Percentiles rank a stretch among this genome's conserved stretches.
phyloP scores from a whole-genome alignment of 2,888 invertebrate genomes.

The Morinoia aosen region DNA sequence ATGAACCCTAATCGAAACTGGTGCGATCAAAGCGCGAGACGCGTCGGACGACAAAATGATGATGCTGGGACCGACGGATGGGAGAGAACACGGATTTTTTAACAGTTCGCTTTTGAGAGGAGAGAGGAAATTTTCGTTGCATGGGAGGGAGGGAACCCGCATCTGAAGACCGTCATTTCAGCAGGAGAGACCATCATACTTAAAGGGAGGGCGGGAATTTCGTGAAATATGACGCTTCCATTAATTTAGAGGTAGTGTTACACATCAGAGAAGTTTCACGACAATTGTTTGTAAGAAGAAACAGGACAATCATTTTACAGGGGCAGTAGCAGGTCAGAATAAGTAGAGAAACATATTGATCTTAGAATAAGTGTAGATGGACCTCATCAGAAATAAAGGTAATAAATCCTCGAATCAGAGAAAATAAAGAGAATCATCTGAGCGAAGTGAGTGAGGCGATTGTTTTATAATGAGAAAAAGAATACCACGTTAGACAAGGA shows the following conservation, averaged over 20 bases:
- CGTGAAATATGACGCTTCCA: not conserved
- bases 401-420: too few relatives aligned
- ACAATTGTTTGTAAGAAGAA: not conserved
- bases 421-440: not conserved
- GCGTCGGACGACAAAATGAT: constrained; percentile 5
- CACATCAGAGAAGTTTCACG: not conserved
- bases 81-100: not conserved
- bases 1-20: constrained; percentile 45
- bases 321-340: too few relatives aligned
- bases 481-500: not conserved
- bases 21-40: constrained; percentile 28
- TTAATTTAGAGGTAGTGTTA: not conserved
- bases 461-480: not conserved
- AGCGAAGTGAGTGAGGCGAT: not conserved
- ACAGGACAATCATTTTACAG: too few relatives aligned
- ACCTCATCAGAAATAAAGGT: too few relatives aligned
- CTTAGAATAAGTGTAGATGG: too few relatives aligned
- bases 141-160: not conserved
- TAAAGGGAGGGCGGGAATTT: not conserved
- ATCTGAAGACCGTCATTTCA: not conserved
- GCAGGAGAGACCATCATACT: not conserved
- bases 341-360: too few relatives aligned
- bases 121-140: not conserved
- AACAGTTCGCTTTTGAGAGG: not conserved
- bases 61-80: not conserved